Evolutionary conservation across 1,140 invertebrate species (phyloP).

Genomic region (Drosophila orena): DNA sequence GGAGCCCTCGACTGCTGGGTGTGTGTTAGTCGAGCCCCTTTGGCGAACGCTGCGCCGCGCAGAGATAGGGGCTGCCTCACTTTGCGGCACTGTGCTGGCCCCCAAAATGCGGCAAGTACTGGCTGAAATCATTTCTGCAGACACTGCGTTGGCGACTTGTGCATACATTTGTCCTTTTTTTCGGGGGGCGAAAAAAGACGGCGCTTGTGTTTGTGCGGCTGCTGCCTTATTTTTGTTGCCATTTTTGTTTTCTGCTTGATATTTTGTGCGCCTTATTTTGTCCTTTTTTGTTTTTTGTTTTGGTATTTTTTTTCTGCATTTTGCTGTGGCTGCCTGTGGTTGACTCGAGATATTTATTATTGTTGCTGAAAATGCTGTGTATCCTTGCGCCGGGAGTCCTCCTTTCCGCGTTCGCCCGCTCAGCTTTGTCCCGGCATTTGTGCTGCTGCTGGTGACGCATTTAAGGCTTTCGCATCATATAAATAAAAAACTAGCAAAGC

Average conservation of each 20-base stretch:
- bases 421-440: constrained; percentile 16
- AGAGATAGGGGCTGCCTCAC: neutral
- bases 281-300: constrained; percentile 13
- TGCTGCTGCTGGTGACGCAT: constrained; percentile 73
- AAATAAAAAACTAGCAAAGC: constrained; percentile 76
- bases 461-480: constrained; percentile 80
- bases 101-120: constrained; percentile 31
- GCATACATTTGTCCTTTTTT: constrained; percentile 63
- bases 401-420: neutral
- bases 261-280: neutral
- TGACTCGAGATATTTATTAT: constrained; percentile 82
- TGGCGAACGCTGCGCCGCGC: neutral
- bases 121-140: constrained; percentile 59
- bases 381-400: constrained; percentile 48
- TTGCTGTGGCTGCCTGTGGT: constrained; percentile 75
- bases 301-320: constrained; percentile 42
- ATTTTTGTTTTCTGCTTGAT: constrained; percentile 23
- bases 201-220: constrained; percentile 26
- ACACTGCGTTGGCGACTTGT: constrained; percentile 63
- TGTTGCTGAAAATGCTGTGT: constrained; percentile 82
- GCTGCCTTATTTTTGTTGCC: constrained; percentile 15
- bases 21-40: neutral
- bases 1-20: neutral
- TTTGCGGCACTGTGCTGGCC: constrained; percentile 14
- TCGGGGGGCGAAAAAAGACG: neutral